Conservation (phyloP, 2,797 vertebrate species). For the Peromyscus eremicus region DNA sequence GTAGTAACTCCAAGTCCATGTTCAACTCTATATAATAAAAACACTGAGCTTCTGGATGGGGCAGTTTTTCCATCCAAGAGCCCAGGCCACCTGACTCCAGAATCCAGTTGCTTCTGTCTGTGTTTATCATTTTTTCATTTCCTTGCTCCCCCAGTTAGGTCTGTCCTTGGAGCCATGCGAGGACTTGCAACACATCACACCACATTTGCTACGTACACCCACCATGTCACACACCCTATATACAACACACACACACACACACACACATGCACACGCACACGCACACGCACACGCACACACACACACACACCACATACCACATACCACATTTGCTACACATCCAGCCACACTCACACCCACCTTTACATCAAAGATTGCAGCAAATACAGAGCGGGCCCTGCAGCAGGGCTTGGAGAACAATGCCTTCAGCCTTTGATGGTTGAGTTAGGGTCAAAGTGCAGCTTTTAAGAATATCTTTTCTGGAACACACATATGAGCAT, state of each 20-base stretch:
- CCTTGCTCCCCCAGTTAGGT: not conserved
- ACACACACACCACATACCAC: not conserved
- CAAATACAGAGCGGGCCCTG: not conserved
- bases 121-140: not conserved
- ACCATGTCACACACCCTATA: not conserved
- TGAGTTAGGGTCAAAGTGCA: not conserved
- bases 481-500: not conserved
- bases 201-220: no score
- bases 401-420: not conserved
- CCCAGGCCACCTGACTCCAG: not conserved
- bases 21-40: not conserved
- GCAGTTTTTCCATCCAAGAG: not conserved
- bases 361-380: not conserved
- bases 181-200: not conserved
- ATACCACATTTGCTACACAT: not conserved
- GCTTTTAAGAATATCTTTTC: not conserved
- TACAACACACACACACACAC: not conserved
- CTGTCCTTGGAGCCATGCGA: not conserved
- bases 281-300: not conserved
- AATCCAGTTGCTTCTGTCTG: not conserved
- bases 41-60: not conserved
- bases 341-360: not conserved
- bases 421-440: not conserved
- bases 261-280: not conserved
- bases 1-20: not conserved